A percentile compares a stretch with the other conserved stretches of the same genome.
Conservation (phyloP, 2,888 invertebrate species). For the Cataglyphis albicans region DNA sequence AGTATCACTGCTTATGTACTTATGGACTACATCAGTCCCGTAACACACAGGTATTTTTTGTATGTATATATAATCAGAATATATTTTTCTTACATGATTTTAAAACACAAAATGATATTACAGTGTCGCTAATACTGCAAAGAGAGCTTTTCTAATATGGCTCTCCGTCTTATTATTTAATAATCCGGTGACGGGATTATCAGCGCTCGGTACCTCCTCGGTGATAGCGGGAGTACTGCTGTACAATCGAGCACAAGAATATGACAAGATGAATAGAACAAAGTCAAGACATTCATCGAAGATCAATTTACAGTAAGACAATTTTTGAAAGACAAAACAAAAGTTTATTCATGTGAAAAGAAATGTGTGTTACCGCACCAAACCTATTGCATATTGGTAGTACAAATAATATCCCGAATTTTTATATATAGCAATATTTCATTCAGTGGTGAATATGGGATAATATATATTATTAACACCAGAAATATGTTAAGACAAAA, state of each 20-base stretch:
- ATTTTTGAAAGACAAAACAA: conserved; percentile 16
- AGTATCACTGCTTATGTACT: conserved; percentile 93
- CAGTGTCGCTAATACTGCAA: conserved; percentile 93
- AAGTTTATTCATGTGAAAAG: background rate
- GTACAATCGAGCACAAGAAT: conserved; percentile 91
- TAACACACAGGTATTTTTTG: conserved; percentile 90
- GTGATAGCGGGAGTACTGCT: conserved; percentile 91
- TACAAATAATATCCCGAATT: conserved; percentile 38
- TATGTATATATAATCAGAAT: background rate
- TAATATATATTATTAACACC: background rate
- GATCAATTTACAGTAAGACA: conserved; percentile 82
- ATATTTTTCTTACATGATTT: conserved; percentile 23
- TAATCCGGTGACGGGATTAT: conserved; percentile 91
- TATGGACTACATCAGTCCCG: conserved; percentile 93
- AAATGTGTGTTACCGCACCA: conserved; percentile 9
- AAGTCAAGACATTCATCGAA: conserved; percentile 80
- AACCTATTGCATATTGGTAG: conserved; percentile 38
- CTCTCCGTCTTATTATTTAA: conserved; percentile 91
- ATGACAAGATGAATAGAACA: conserved; percentile 85
- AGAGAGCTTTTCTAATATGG: conserved; percentile 93
- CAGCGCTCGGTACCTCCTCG: conserved; percentile 90
- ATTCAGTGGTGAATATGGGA: conserved; percentile 11
- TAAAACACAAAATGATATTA: conserved; percentile 67
- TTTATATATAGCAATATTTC: conserved; percentile 58
- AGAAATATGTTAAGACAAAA: background rate